phyloP scores from a whole-genome alignment of 2,797 vertebrate species.

The Sciurus vulgaris region DNA sequence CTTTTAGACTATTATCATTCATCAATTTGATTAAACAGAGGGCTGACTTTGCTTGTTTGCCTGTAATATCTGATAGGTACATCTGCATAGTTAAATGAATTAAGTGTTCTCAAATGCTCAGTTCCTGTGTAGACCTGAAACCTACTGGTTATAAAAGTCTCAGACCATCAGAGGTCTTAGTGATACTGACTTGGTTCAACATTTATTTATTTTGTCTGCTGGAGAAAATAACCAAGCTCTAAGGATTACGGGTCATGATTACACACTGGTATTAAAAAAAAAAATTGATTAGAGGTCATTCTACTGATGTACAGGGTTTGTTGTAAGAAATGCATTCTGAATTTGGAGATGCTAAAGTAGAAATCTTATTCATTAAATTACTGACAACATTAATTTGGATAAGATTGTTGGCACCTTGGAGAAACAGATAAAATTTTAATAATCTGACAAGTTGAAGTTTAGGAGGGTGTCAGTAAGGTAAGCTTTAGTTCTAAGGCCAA shows the following conservation, averaged over 20 bases:
- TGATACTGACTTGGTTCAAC: neutral
- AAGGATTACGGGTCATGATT: neutral
- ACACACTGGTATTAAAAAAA: neutral
- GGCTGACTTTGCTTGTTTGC: neutral
- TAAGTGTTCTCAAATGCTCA: neutral
- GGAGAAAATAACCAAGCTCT: neutral
- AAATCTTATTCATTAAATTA: conserved; percentile 70
- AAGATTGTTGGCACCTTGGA: conserved; percentile 59
- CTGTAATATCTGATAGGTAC: neutral
- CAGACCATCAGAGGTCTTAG: neutral
- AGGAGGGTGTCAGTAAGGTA: conserved; percentile 58
- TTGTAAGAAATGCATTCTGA: conserved; percentile 57
- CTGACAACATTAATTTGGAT: conserved; percentile 76
- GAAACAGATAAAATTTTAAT: conserved; percentile 71
- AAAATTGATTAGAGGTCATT: conserved; percentile 14
- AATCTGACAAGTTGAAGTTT: conserved; percentile 59
- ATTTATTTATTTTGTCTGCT: neutral
- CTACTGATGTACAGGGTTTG: neutral
- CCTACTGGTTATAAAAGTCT: neutral
- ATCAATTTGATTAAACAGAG: neutral
- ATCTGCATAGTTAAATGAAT: neutral
- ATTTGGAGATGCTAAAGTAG: neutral
- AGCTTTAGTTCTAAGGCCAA: conserved; percentile 25
- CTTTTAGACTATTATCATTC: neutral
- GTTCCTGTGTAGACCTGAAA: neutral